Base-by-base conservation (phyloP, 2,888 invertebrate species). In the Laothoe populi region DNA sequence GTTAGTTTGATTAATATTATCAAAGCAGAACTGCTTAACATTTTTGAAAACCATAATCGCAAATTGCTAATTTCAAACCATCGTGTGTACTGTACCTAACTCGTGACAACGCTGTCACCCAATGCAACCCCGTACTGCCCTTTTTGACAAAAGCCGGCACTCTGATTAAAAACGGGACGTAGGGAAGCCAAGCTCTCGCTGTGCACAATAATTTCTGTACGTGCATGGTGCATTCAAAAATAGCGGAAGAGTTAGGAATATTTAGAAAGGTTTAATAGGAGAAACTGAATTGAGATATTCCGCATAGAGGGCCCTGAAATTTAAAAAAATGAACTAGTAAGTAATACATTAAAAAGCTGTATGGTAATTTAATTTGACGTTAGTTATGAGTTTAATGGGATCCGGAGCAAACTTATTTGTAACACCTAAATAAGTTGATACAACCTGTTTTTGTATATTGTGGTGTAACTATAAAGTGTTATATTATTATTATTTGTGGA, bases 101-200 rank as follows among this genome's bases (percentile, higher is more conserved):
- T 4, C 1, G 38, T 35, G 11, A 13, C 13, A 11, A 4, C 38
- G 38, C 13, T 38, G 38, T 38, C 8, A 13, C 11, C 19, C 16
- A 4, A 45, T 23, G 42, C 58, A 38, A 46, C 45, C 35, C 13
- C 21, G 45, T 8, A 13, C 24, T 21, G 19, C 46, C 21, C 24
- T 26, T 65, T 21, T 49, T 62, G 59, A 72, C 68, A 70, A 70
- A 71, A 63, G 66, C 26, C 42, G 53, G 44, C 31, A 35, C 53
- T 61, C 57, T 72, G 72, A 71, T 71, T 72, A 72, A 71, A 72
- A 71, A 70, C 64, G 31, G 58, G 5, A 42, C 31, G 57, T 8
- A 23, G 42, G 31, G 60, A 38, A 42, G 53, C 40, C 49, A 46
- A 38, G 60, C 46, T 38, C 53, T 35, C 19, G 53, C 35, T 45